Conservation (phyloP, 2,888 invertebrate genomes). For the Protodeltote pygarga region DNA sequence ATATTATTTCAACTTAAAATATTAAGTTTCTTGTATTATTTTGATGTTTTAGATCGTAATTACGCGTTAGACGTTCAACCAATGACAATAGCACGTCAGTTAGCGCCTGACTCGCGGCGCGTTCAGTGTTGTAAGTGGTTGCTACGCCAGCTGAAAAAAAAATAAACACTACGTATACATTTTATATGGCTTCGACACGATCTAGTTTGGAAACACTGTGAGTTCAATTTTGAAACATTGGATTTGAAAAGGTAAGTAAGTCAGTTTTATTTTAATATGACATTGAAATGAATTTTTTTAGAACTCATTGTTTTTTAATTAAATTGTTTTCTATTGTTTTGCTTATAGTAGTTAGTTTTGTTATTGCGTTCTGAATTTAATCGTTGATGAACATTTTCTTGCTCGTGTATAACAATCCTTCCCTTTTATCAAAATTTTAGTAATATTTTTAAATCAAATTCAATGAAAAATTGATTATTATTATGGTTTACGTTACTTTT, state of each 20-base stretch:
- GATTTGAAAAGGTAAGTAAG: constrained; percentile 24
- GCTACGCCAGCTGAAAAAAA: constrained; percentile 53
- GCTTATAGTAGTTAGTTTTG: no score
- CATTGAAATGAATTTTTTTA: neutral
- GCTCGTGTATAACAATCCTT: no score
- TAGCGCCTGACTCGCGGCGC: constrained; percentile 69
- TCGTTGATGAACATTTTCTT: no score
- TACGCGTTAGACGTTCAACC: constrained; percentile 39
- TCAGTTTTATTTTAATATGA: neutral
- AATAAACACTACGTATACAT: constrained; percentile 55
- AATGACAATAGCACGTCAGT: constrained; percentile 65
- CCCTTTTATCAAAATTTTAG: no score
- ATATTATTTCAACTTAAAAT: neutral
- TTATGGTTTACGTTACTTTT: no score
- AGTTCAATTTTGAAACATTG: constrained; percentile 25
- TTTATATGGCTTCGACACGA: constrained; percentile 59
- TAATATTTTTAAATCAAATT: no score
- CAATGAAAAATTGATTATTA: no score
- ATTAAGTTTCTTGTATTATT: neutral
- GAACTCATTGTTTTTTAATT: neutral
- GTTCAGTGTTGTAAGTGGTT: constrained; percentile 50
- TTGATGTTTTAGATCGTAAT: constrained; percentile 6
- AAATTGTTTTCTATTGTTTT: neutral
- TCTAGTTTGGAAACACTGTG: constrained; percentile 35
- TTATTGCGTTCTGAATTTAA: no score